These are phyloP conservation scores for Mayetiola destructor DNA, from an alignment of 2,888 invertebrate species.

Conservation along the genomic window DNA sequence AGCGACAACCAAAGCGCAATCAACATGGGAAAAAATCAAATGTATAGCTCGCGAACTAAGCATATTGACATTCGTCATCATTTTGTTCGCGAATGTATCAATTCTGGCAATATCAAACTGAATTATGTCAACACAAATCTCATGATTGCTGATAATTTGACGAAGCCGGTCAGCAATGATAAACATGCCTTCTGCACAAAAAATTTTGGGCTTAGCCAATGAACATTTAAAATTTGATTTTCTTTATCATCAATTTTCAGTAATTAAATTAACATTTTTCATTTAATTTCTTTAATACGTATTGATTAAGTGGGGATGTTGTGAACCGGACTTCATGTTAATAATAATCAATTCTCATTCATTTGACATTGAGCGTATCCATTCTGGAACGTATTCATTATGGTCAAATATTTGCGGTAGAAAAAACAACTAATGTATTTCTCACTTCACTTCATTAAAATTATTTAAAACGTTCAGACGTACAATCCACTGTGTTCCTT, in stretches of 20 bases:
- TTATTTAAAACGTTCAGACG: no score
- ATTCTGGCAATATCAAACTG: background rate
- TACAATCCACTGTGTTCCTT: no score
- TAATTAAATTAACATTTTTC: background rate
- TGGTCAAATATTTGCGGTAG: no score
- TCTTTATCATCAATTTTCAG: background rate
- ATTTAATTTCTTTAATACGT: background rate
- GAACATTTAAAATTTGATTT: background rate
- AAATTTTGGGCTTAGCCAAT: background rate
- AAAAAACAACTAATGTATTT: no score
- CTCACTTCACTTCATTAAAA: no score
- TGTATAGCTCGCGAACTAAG: background rate
- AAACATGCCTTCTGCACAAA: background rate
- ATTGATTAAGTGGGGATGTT: background rate
- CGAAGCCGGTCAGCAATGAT: background rate
- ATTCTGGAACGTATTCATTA: conserved; percentile 25
- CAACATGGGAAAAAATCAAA: background rate
- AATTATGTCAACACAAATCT: background rate
- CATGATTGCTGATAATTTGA: background rate
- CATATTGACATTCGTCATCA: background rate
- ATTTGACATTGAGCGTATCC: conserved; percentile 26
- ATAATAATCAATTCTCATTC: no score
- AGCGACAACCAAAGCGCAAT: background rate
- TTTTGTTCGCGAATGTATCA: background rate
- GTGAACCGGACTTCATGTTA: conserved; percentile 25